Percentiles rank a stretch among this genome's conserved stretches.
Conservation (phyloP, 2,113 vertebrate genomes). For the Seriola quinqueradiata region DNA sequence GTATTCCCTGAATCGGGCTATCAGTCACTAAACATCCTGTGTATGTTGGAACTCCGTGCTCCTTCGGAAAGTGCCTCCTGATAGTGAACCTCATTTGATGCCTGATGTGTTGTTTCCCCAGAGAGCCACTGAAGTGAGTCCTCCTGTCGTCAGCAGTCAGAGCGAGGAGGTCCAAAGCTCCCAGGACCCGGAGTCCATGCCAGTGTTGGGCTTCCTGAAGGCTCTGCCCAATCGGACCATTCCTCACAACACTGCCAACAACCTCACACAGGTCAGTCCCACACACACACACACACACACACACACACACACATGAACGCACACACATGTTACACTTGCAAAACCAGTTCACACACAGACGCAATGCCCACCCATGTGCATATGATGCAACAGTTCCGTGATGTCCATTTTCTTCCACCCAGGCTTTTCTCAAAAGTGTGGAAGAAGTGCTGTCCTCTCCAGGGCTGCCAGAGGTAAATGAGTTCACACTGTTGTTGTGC, state of each 20-base stretch:
- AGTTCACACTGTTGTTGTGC: constrained; percentile 73
- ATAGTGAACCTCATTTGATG: constrained; percentile 31
- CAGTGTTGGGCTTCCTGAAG: constrained; percentile 80
- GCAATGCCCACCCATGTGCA: constrained; percentile 41
- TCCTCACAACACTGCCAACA: constrained; percentile 82
- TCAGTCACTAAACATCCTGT: constrained; percentile 58
- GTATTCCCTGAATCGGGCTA: constrained; percentile 29
- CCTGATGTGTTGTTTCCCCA: constrained; percentile 66
- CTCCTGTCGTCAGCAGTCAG: constrained; percentile 74
- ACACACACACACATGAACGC: constrained; percentile 10
- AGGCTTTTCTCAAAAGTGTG: constrained; percentile 91
- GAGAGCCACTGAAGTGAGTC: constrained; percentile 80
- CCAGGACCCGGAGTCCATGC: constrained; percentile 23
- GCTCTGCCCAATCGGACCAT: constrained; percentile 84
- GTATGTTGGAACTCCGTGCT: constrained; percentile 44
- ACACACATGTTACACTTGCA: constrained; percentile 16
- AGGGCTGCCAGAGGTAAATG: constrained; percentile 75
- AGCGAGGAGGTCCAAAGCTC: constrained; percentile 53
- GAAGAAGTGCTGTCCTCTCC: constrained; percentile 87
- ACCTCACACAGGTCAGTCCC: constrained; percentile 88
- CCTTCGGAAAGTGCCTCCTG: constrained; percentile 9
- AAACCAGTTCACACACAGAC: constrained; percentile 50
- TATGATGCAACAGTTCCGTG: constrained; percentile 62
- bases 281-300: constrained; percentile 16
- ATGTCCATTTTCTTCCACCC: constrained; percentile 63